Conservation (phyloP, 2,113 vertebrate genomes). For the Scomber scombrus region DNA sequence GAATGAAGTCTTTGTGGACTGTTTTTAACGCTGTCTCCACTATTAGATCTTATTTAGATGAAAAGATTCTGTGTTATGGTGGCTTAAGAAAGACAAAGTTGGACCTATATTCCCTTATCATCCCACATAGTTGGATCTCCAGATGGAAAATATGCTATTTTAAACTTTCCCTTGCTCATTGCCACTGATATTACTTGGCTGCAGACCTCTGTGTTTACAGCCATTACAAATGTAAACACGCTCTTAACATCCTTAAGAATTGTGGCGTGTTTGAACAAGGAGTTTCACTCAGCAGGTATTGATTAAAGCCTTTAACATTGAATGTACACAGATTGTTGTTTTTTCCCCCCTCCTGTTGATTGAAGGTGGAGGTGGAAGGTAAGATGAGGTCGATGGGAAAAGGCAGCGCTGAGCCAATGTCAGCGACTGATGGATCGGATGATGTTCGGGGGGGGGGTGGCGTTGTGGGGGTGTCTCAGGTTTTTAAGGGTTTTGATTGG, state of each 20-base stretch:
- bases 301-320: neutral
- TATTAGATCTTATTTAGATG: conserved; percentile 24
- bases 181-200: neutral
- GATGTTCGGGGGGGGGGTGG: too few relatives aligned
- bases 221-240: conserved; percentile 4
- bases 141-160: neutral
- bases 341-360: too few relatives aligned
- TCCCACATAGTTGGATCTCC: neutral
- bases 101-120: neutral
- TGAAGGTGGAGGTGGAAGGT: too few relatives aligned
- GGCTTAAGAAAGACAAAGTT: neutral
- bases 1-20: conserved; percentile 66
- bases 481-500: too few relatives aligned
- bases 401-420: too few relatives aligned
- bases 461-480: too few relatives aligned
- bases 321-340: too few relatives aligned
- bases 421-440: too few relatives aligned
- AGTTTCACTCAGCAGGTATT: neutral
- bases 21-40: conserved; percentile 18
- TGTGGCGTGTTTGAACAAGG: conserved; percentile 9
- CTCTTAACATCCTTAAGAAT: conserved; percentile 4
- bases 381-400: too few relatives aligned
- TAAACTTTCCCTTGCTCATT: neutral
- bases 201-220: neutral
- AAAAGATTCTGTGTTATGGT: conserved; percentile 19